Percentiles rank a stretch among this genome's conserved stretches.
These are phyloP conservation scores for Mus minutoides DNA, from an alignment of 2,797 vertebrate species.

Conservation along the genomic window DNA sequence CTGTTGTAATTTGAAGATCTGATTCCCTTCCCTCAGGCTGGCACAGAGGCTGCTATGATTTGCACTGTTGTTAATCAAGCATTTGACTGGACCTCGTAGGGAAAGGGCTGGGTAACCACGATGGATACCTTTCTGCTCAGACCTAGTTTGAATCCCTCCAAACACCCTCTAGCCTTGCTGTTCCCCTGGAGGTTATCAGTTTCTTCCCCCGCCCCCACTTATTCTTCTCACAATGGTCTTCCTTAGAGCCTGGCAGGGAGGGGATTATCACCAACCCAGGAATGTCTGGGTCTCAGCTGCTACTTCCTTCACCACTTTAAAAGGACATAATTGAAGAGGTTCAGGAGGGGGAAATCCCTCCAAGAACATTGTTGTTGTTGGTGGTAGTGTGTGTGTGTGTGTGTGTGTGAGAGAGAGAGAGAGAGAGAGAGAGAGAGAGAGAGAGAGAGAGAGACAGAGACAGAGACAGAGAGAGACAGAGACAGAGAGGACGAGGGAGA, in stretches of 20 bases:
- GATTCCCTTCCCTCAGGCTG: not conserved
- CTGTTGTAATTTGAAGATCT: not conserved
- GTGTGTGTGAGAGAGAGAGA: no score
- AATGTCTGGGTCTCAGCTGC: not conserved
- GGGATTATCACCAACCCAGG: not conserved
- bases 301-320: not conserved
- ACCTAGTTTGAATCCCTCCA: accelerated
- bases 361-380: not conserved
- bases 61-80: not conserved
- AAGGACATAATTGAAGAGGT: not conserved
- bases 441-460: no score
- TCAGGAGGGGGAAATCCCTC: not conserved
- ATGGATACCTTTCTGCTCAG: not conserved
- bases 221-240: not conserved
- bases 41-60: not conserved
- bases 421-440: no score
- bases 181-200: not conserved
- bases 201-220: not conserved
- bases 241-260: not conserved
- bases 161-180: not conserved
- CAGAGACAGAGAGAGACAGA: no score
- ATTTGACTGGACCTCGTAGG: accelerated
- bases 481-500: no score
- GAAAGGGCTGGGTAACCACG: not conserved
- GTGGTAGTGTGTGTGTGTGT: not conserved